Evolutionary conservation across 2,113 vertebrate genomes (phyloP).

Genomic region (Nerophis ophidion): DNA sequence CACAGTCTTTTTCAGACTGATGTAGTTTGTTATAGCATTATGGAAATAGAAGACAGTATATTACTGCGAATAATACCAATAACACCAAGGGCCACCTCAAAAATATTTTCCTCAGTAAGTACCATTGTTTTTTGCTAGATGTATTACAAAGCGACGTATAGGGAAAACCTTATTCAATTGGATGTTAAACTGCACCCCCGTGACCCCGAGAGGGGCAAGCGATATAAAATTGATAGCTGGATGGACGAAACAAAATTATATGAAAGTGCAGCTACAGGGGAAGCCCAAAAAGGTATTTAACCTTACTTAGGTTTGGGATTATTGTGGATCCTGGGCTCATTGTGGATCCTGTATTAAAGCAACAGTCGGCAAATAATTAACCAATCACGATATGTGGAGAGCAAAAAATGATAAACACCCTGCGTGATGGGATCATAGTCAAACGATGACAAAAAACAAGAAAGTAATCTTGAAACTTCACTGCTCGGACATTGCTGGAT

Average conservation of each 20-base stretch:
- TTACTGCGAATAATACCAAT: not conserved
- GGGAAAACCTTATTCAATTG: no score
- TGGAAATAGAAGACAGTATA: constrained; percentile 2
- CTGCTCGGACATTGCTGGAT: not conserved
- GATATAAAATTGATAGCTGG: no score
- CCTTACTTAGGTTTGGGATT: no score
- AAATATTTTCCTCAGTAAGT: not conserved
- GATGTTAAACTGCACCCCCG: no score
- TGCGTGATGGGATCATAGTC: not conserved
- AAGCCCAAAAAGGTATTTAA: no score
- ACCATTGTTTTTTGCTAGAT: no score
- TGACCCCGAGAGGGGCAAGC: no score
- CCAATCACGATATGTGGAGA: not conserved
- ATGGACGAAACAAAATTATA: no score
- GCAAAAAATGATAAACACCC: not conserved
- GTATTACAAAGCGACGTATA: no score
- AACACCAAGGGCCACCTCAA: not conserved
- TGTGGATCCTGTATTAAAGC: not conserved
- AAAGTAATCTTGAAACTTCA: not conserved
- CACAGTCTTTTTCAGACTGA: constrained; percentile 2
- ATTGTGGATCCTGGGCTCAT: not conserved
- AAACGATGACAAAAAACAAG: not conserved
- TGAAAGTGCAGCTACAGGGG: no score
- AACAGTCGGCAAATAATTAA: constrained; percentile 5
- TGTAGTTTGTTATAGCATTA: not conserved